phyloP scores from a whole-genome alignment of 2,888 invertebrate species.

The Polydrusus cervinus region DNA sequence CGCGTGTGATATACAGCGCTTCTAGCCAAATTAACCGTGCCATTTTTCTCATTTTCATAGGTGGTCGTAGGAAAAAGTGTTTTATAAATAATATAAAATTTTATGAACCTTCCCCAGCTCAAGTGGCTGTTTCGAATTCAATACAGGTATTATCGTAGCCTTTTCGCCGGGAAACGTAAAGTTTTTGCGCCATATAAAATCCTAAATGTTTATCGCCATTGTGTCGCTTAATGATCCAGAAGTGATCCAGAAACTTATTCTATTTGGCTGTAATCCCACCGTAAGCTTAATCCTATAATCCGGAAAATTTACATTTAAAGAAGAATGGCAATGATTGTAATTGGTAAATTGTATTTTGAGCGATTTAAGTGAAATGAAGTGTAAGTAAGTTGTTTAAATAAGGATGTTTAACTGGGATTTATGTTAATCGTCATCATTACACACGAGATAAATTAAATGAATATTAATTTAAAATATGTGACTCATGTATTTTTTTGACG shows the following conservation, averaged over 20 bases:
- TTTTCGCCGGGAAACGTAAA: not conserved
- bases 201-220: slow-evolving; percentile 5
- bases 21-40: too few relatives aligned
- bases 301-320: not conserved
- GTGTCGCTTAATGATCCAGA: slow-evolving; percentile 5
- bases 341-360: too few relatives aligned
- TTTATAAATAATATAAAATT: not conserved
- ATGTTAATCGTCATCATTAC: not conserved
- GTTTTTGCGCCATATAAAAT: slow-evolving; percentile 10
- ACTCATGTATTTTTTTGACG: too few relatives aligned
- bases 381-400: not conserved
- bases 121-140: slow-evolving; percentile 9
- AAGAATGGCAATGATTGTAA: not conserved
- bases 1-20: too few relatives aligned
- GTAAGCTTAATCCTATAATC: not conserved
- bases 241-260: not conserved
- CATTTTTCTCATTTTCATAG: too few relatives aligned
- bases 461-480: too few relatives aligned
- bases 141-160: not conserved
- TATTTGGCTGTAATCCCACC: not conserved
- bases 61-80: too few relatives aligned
- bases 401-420: not conserved
- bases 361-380: too few relatives aligned
- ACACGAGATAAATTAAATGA: too few relatives aligned
- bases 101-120: not conserved